Conservation (phyloP, 2,113 vertebrate species). For the Serinus canaria region DNA sequence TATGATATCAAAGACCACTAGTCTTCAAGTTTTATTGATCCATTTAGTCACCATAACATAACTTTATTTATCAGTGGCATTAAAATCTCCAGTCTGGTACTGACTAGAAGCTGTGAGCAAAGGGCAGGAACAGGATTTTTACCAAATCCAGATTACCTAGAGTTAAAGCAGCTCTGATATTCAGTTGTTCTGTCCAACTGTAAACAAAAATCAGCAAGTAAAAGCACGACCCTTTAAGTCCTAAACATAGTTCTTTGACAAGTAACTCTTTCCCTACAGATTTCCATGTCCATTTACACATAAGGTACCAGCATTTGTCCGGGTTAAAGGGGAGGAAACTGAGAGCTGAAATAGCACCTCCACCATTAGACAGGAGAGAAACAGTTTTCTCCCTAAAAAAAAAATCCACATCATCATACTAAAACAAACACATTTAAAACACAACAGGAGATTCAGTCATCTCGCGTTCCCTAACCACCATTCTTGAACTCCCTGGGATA, state of each 20-base stretch:
- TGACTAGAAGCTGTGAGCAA: neutral
- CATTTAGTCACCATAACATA: neutral
- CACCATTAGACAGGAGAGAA: neutral
- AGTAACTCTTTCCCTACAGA: neutral
- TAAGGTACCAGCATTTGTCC: neutral
- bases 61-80: neutral
- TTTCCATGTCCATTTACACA: neutral
- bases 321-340: neutral
- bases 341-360: neutral
- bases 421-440: neutral
- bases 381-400: neutral
- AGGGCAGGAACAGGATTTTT: neutral
- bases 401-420: neutral
- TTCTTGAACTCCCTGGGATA: neutral
- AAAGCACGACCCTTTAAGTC: neutral
- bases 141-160: neutral
- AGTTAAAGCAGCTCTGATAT: neutral
- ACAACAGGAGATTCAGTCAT: neutral
- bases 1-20: neutral
- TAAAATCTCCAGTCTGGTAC: neutral
- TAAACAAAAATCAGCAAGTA: neutral
- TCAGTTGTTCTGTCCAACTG: neutral
- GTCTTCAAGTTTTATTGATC: neutral
- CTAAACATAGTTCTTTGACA: neutral
- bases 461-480: neutral